Base-by-base conservation (phyloP, 2,888 invertebrate species). In the Chironomus tentans region DNA sequence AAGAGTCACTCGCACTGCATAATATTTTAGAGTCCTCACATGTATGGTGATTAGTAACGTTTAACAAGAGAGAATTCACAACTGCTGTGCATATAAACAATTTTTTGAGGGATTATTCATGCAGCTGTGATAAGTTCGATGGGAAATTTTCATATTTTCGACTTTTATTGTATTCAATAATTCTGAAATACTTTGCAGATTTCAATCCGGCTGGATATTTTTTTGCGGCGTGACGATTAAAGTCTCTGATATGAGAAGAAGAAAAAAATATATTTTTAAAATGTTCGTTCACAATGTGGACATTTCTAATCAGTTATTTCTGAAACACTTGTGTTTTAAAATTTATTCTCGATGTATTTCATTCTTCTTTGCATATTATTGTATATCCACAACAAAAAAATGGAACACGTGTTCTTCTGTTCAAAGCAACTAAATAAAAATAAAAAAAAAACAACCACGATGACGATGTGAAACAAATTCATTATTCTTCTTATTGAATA, bases 51-150 rank as follows among this genome's bases (percentile, higher is more conserved):
- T 74, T 74, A 74, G 74, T 74, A 73, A 73, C 72, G 72, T 56
- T 73, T 73, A 48, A 61, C 24, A 46, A 61, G 56, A 38, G 28
- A 61, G 21, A 13, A 24, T 22, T 28, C 21, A 73, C 72, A 62
- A 62, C 72, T 62, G 62, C 72, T 73, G 73, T 65, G 74, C 65
- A 74, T 62, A 74, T 65, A 38, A 38, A 38, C 38, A 38, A 38
- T 65, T 65, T 65, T 24, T 22, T 21, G 15, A 22, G 68, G 65
- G 68, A 65, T 38, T 62, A 50, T 72, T 28, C 56, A 13, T 76
- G 76, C 76, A 76, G 76, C 76, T 76, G 76, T 76, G 76, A 76
- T 69, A 69, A 69, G 69, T 76, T 76, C 56, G 68, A 76, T 76
- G 76, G 56, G 76, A 76, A 69, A 69, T 18, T 50, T 22, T 69